Evolutionary conservation across 1,140 invertebrate species (phyloP).

Genomic region (Fopius arisanus): DNA sequence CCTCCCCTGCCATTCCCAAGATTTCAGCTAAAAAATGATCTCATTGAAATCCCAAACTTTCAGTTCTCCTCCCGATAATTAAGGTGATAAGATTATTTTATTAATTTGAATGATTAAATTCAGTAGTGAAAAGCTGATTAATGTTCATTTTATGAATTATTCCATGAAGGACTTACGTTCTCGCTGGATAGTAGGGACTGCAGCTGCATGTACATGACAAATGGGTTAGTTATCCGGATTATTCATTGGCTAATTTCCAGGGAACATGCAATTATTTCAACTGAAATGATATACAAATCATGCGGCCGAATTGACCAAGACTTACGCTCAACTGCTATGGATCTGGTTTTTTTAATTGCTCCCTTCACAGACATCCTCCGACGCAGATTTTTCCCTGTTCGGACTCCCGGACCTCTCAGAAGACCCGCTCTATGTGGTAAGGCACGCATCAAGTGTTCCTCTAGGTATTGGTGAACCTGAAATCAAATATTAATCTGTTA

Average conservation of each 20-base stretch:
- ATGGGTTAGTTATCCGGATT: slow-evolving; percentile 33
- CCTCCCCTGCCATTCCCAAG: slow-evolving; percentile 78
- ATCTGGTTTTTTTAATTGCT: slow-evolving; percentile 86
- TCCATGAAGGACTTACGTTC: slow-evolving; percentile 50
- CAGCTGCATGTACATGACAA: slow-evolving; percentile 45
- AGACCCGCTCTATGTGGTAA: slow-evolving; percentile 77
- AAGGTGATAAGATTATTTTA: slow-evolving; percentile 8
- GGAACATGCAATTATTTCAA: slow-evolving; percentile 42
- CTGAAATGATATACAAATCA: slow-evolving; percentile 4
- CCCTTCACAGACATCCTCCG: slow-evolving; percentile 84
- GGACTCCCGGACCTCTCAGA: slow-evolving; percentile 64
- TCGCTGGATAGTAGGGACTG: slow-evolving; percentile 43
- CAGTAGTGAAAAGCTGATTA: no score
- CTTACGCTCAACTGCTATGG: slow-evolving; percentile 85
- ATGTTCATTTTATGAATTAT: background rate
- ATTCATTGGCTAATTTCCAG: slow-evolving; percentile 25
- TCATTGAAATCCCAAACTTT: background rate
- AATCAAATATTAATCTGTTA: no score
- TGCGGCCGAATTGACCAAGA: slow-evolving; percentile 35
- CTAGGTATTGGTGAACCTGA: slow-evolving; percentile 86
- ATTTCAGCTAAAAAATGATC: slow-evolving; percentile 70
- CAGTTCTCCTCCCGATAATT: background rate
- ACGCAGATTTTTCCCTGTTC: slow-evolving; percentile 67
- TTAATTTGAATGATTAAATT: no score
- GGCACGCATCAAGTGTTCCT: slow-evolving; percentile 84